Evolutionary conservation across 2,113 vertebrate genomes (phyloP), one percentile per base, ranked within the genome.

Genomic region (Rhabdornis inornatus): DNA sequence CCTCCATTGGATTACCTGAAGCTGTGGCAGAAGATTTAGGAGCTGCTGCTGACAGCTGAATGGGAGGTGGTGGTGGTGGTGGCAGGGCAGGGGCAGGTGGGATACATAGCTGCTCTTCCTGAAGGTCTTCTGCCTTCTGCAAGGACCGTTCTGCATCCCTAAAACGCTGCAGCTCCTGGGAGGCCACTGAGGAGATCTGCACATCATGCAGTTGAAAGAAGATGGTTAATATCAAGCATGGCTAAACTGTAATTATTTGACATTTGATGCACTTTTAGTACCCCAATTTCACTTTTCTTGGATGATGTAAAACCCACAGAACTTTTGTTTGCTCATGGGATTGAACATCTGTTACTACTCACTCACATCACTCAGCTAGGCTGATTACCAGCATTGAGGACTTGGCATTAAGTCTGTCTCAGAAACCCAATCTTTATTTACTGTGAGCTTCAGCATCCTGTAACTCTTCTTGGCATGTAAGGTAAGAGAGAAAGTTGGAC

Each of bases 171-270:
- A 99, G 96, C 90, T 99, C 99, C 56, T 96, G 86, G 1, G 99
- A 98, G 65, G 98, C 99, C 45, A 84, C 31, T 12, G 99, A 99
- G 52, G 98, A 98, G 45, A 98, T 98, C 99, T 99, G 95, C 31
- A 45, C 90, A 66, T 1, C 19, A 94, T 40, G 96, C 9, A 75
- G 39, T 52, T 50, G 15, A 70, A 66, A 91, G 40, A 33, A 86
- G 22, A 13, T 19, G 31, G 87, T 92, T 90, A 93, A 56, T 70
- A 93, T 28, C 39, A 91, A 68, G 57, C 45, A 65, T 23, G 44
- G 82, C 18, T 76, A 45, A 83, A 69, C 16, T 20, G 25, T 31
- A 23, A 81, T 90, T 75, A 82, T 59, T n/a, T 45, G 86, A 94
- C 53, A 70, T 85, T 61, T 71, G 39, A 81, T 22, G 21, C 52